A percentile compares a stretch with the other conserved stretches of the same genome.
phyloP scores from a whole-genome alignment of 2,113 vertebrate genomes.

The Rhipidura dahli region DNA sequence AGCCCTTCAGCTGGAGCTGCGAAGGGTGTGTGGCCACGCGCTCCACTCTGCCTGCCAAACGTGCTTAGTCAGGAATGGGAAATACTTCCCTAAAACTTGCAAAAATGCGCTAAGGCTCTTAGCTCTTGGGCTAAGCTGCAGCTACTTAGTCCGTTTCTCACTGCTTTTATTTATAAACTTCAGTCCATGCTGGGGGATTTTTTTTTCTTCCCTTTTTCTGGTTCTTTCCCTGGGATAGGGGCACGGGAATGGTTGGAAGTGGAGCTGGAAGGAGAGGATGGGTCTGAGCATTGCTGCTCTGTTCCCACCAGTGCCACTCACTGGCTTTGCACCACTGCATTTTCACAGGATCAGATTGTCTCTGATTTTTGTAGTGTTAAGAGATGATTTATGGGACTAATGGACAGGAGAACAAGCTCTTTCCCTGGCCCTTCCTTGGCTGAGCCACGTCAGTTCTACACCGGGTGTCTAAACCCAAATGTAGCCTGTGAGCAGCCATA shows the following conservation, averaged over 20 bases:
- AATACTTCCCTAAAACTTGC: conserved; percentile 7
- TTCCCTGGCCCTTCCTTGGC: neutral
- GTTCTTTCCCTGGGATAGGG: neutral
- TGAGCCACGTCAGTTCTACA: neutral
- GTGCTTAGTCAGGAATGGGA: conserved; percentile 1
- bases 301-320: neutral
- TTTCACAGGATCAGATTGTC: neutral
- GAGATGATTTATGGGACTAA: neutral
- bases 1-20: rapidly evolving
- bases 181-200: rapidly evolving
- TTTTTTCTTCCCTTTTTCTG: neutral
- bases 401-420: neutral
- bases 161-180: neutral
- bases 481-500: neutral
- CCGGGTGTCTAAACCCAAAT: rapidly evolving
- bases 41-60: neutral
- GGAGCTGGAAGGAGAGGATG: neutral
- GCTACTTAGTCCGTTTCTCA: neutral
- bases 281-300: neutral
- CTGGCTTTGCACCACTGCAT: neutral
- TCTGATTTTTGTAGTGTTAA: neutral
- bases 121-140: conserved; percentile 17
- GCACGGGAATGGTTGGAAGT: rapidly evolving
- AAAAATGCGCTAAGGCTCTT: conserved; percentile 50
- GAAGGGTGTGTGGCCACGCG: neutral